Percentiles rank a stretch among this genome's conserved stretches.
Evolutionary conservation across 2,113 vertebrate genomes (phyloP).

Genomic region (Isurus oxyrinchus): DNA sequence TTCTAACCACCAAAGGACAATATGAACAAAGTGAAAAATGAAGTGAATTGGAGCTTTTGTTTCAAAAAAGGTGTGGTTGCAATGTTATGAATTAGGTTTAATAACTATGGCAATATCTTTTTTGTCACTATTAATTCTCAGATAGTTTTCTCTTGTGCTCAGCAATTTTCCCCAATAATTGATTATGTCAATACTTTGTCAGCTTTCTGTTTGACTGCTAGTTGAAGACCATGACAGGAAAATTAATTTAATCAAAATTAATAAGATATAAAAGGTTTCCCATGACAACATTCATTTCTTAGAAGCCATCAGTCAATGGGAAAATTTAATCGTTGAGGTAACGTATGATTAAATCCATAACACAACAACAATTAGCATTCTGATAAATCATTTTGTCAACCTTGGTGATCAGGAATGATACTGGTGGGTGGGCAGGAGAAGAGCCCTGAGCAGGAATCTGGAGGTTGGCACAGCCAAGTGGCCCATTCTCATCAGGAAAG

Average conservation of each 20-base stretch:
- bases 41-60: not conserved
- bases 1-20: not conserved
- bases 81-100: not conserved
- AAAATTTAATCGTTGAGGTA: not conserved
- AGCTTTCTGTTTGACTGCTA: not conserved
- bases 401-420: not conserved
- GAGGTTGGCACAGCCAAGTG: not conserved
- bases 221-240: not conserved
- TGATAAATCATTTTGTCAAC: not conserved
- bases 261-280: not conserved
- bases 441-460: not conserved
- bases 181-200: conserved; percentile 8
- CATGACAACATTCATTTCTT: not conserved
- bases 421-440: not conserved
- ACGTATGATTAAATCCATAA: not conserved
- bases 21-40: not conserved
- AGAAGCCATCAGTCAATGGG: not conserved
- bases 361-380: conserved; percentile 21
- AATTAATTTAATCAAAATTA: not conserved
- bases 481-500: not conserved
- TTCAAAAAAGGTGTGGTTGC: too few relatives aligned
- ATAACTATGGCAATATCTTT: not conserved
- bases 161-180: not conserved
- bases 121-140: not conserved
- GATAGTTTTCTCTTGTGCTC: not conserved